Percentiles rank a stretch among this genome's conserved stretches.
These are phyloP conservation scores for Champsocephalus gunnari DNA, from an alignment of 2,797 vertebrate genomes.

Conservation along the genomic window DNA sequence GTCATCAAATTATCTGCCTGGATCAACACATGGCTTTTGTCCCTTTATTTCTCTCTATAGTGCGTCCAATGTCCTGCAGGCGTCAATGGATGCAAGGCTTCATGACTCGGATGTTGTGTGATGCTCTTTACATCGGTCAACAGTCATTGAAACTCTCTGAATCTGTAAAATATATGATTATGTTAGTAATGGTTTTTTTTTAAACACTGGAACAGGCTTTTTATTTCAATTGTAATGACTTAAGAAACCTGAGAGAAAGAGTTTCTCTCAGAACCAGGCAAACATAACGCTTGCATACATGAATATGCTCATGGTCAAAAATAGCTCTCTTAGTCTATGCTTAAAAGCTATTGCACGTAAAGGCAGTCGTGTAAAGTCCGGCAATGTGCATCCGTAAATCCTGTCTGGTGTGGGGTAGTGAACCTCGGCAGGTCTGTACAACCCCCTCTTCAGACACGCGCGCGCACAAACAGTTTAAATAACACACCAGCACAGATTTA, in stretches of 20 bases:
- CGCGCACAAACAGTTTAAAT: slow-evolving; percentile 23
- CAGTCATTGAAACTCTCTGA: not conserved
- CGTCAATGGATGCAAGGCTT: not conserved
- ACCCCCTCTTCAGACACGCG: slow-evolving; percentile 23
- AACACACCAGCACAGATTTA: slow-evolving; percentile 55
- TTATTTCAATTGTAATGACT: not conserved
- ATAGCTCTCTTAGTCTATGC: not conserved
- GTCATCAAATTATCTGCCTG: not conserved
- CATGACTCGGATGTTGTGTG: not conserved
- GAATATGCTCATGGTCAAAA: not conserved
- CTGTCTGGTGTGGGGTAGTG: slow-evolving; percentile 54
- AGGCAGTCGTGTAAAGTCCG: slow-evolving; percentile 39
- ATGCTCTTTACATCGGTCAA: not conserved
- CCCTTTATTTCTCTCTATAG: not conserved
- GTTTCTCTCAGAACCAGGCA: not conserved
- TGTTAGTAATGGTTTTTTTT: not conserved
- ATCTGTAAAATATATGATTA: not conserved
- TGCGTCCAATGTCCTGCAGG: not conserved
- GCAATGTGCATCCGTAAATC: slow-evolving; percentile 51
- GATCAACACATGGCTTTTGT: not conserved
- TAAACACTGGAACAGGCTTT: not conserved
- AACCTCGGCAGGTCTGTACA: slow-evolving; percentile 60
- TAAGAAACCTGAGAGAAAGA: not conserved
- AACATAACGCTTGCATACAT: not conserved
- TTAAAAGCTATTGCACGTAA: slow-evolving; percentile 45